Evolutionary conservation across 2,888 invertebrate species (phyloP).

Genomic region (Melinaea marsaeus): DNA sequence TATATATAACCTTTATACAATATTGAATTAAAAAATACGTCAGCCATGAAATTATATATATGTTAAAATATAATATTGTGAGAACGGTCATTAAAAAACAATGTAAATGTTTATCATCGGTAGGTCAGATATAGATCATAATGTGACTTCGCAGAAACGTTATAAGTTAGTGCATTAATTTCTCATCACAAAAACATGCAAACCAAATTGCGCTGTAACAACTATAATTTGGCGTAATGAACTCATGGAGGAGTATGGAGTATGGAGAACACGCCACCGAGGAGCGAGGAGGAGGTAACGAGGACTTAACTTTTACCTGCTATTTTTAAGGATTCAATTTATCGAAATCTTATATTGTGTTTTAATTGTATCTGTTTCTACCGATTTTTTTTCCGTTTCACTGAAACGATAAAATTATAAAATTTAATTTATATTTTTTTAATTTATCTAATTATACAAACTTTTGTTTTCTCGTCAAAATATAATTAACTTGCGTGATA

Average conservation of each 20-base stretch:
- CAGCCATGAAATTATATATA: slow-evolving; percentile 8
- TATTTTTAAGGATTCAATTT: not conserved
- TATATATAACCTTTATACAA: too few species aligned
- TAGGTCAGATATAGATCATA: slow-evolving; percentile 30
- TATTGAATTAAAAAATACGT: slow-evolving; percentile 1
- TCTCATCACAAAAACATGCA: slow-evolving; percentile 53
- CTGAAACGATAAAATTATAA: too few species aligned
- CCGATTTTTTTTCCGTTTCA: not conserved
- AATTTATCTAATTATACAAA: too few species aligned
- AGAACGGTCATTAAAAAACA: slow-evolving; percentile 25
- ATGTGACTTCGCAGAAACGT: slow-evolving; percentile 36
- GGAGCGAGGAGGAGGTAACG: not conserved
- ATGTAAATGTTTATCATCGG: slow-evolving; percentile 24
- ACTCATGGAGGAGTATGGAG: slow-evolving; percentile 47
- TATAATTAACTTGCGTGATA: too few species aligned
- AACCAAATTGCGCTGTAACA: slow-evolving; percentile 56
- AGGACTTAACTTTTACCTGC: slow-evolving; percentile 10
- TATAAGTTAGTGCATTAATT: slow-evolving; percentile 38
- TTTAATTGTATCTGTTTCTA: not conserved
- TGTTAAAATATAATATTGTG: slow-evolving; percentile 19
- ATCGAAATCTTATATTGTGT: not conserved
- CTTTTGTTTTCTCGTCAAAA: too few species aligned
- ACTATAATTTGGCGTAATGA: slow-evolving; percentile 63
- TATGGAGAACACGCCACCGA: slow-evolving; percentile 50
- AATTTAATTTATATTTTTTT: too few species aligned